Evolutionary conservation across 2,888 invertebrate genomes (phyloP), one percentile per base, ranked within the genome.

Genomic region (Archips xylosteana): DNA sequence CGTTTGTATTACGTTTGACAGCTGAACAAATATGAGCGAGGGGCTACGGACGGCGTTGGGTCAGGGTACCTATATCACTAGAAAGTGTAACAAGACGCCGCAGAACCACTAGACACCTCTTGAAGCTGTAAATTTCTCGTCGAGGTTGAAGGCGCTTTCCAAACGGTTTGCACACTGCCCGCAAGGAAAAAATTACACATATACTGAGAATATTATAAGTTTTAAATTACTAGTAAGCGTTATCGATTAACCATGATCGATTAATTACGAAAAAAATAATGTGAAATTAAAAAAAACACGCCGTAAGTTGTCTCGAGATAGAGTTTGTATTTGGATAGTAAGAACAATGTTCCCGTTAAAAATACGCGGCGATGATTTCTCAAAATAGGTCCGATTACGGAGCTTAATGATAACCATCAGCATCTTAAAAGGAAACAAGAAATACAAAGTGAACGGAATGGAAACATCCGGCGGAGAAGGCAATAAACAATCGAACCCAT

Each of bases 401-500:
- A 70, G 74, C 74, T 74, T 74, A 74, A 71, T 70, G 71, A 70
- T 74, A 71, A 71, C 74, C 71, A 74, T 70, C 73, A 69, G 70
- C 63, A 71, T 62, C 57, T 70, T 54, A 75, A 76, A 75, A 76
- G 73, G 71, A 75, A 76, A 76, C 75, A 76, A 73, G 79, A 83
- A 78, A 81, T 78, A 78, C 79, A 82, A 84, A 82, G 81, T 81
- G 82, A 84, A 85, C 79, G 84, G 82, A 82, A 85, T 82, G 81
- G 87, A 84, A 87, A 88, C 90, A 92, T 92, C 91, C 91, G 89
- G 85, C 82, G 81, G 80, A 81, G 83, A 86, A 88, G 80, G 87
- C 88, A 89, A 92, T 90, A 91, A 92, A 92, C 89, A 91, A 91
- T 90, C 87, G 88, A 88, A 87, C 86, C 87, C 85, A 87, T 85